Evolutionary conservation across 2,797 vertebrate genomes (phyloP).

Genomic region (Hephaestus fuliginosus): DNA sequence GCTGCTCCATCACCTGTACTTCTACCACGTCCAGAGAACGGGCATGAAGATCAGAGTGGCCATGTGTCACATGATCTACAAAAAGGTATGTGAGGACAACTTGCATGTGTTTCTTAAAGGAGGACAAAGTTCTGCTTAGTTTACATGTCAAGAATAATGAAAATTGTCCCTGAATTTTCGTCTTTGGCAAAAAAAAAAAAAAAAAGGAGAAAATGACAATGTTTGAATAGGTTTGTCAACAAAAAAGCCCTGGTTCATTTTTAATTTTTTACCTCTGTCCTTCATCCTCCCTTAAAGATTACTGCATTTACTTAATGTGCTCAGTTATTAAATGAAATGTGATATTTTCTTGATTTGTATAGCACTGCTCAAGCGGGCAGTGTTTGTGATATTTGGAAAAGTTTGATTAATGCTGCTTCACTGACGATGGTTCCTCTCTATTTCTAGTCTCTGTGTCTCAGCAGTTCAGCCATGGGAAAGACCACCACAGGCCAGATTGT

Average conservation of each 20-base stretch:
- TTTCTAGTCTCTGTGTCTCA: constrained; percentile 91
- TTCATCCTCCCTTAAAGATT: background rate
- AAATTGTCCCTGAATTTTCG: background rate
- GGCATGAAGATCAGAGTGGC: constrained; percentile 96
- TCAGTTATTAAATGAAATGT: no score
- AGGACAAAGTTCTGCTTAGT: background rate
- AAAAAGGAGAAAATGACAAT: no score
- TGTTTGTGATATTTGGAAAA: background rate
- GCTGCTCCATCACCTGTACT: constrained; percentile 93
- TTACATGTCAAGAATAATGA: background rate
- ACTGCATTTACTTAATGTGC: background rate
- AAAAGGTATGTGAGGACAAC: constrained; percentile 87
- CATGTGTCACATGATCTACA: constrained; percentile 97
- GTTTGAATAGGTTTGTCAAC: no score
- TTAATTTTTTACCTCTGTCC: background rate
- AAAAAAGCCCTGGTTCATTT: no score
- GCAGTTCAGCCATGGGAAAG: constrained; percentile 90
- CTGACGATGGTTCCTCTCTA: background rate
- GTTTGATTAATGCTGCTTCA: background rate
- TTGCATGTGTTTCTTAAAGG: background rate
- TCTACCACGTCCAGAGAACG: constrained; percentile 91
- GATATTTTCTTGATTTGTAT: background rate
- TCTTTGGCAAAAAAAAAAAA: background rate
- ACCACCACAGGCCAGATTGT: constrained; percentile 97
- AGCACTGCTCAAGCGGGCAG: background rate